phyloP scores from a whole-genome alignment of 2,888 invertebrate genomes.

The Lasioglossum oenotherae region DNA sequence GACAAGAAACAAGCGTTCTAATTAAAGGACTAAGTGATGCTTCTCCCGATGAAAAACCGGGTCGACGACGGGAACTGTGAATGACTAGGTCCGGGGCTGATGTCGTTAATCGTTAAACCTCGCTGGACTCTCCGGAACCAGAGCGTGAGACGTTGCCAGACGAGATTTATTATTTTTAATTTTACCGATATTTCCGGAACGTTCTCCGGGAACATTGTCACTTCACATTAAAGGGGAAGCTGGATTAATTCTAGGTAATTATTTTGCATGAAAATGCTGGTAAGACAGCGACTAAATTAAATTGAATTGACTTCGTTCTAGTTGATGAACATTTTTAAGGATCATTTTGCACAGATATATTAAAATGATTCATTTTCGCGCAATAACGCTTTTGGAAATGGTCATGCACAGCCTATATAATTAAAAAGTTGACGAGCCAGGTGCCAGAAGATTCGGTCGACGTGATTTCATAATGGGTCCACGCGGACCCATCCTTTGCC shows the following conservation, averaged over 20 bases:
- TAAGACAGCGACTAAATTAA: background rate
- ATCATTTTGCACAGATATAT: too few species aligned
- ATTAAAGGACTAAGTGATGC: slow-evolving; percentile 37
- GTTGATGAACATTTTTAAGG: background rate
- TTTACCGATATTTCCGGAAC: background rate
- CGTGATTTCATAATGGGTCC: background rate
- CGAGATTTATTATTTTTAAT: background rate
- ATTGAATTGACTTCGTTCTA: background rate
- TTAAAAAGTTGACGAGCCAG: background rate
- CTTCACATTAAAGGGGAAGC: background rate
- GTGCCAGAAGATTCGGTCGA: background rate
- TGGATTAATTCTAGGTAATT: background rate
- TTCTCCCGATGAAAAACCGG: slow-evolving; percentile 2
- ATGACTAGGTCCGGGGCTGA: background rate
- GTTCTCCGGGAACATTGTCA: background rate
- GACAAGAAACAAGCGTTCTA: slow-evolving; percentile 29
- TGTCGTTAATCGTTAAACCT: slow-evolving; percentile 8
- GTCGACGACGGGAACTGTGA: slow-evolving; percentile 14
- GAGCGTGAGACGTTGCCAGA: background rate
- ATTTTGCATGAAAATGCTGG: background rate
- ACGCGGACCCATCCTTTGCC: background rate
- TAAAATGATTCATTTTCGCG: background rate
- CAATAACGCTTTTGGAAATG: background rate
- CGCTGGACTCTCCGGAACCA: background rate
- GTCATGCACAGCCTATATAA: background rate